These are phyloP conservation scores for Danaus chrysippus DNA, from an alignment of 2,888 invertebrate species.

Conservation along the genomic window DNA sequence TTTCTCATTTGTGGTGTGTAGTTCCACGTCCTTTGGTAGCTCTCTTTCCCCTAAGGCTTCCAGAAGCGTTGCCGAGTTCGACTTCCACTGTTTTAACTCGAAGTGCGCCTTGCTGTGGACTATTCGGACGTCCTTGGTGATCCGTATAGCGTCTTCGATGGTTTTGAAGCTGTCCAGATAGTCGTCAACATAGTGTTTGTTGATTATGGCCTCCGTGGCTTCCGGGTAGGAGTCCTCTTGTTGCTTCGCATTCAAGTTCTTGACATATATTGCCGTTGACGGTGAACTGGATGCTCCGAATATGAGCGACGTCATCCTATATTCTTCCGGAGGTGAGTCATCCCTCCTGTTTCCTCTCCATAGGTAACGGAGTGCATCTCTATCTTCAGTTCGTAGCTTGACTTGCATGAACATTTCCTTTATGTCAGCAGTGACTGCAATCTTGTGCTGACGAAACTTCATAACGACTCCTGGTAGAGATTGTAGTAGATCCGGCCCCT, in stretches of 20 bases:
- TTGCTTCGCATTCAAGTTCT: constrained; percentile 19
- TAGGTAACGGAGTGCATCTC: constrained; percentile 13
- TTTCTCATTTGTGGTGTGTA: no score
- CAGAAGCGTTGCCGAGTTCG: no score
- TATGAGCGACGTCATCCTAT: constrained; percentile 28
- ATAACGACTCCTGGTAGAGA: constrained; percentile 29
- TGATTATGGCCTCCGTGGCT: no score
- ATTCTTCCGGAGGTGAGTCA: constrained; percentile 19
- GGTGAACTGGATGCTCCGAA: constrained; percentile 30
- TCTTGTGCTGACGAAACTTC: constrained; percentile 23
- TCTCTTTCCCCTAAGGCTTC: no score
- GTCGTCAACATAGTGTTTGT: no score
- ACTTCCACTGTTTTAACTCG: no score
- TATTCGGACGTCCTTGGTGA: constrained; percentile 17
- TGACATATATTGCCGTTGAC: constrained; percentile 23
- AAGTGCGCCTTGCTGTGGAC: background rate
- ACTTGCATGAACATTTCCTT: constrained; percentile 31
- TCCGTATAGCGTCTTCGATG: no score
- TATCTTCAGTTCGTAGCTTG: constrained; percentile 17
- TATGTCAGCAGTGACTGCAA: constrained; percentile 31
- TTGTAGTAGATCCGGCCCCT: constrained; percentile 23
- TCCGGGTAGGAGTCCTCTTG: no score
- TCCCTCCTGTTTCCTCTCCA: constrained; percentile 14
- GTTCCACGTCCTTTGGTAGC: no score
- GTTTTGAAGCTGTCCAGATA: no score